These are phyloP conservation scores for Terrapene triunguis DNA, from an alignment of 2,113 vertebrate genomes.

Conservation along the genomic window DNA sequence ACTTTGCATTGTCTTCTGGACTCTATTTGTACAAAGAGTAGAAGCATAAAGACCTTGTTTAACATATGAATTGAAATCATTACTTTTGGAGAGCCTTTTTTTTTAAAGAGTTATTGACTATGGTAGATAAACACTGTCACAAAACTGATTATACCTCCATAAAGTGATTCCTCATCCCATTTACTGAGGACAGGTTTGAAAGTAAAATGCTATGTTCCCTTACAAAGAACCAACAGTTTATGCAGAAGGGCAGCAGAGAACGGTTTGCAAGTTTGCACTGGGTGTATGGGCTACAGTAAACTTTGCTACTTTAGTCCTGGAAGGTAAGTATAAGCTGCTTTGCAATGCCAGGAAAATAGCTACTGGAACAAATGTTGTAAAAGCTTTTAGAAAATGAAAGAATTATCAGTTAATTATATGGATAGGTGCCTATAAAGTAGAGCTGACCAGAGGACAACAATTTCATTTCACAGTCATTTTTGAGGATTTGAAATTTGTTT, in stretches of 20 bases:
- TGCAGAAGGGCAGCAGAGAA: conserved; percentile 18
- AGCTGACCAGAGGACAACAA: neutral
- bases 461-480: neutral
- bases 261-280: neutral
- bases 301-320: neutral
- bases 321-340: neutral
- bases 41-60: conserved; percentile 42
- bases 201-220: conserved; percentile 21
- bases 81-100: neutral
- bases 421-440: accelerated
- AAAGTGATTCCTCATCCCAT: conserved; percentile 44
- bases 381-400: conserved; percentile 8
- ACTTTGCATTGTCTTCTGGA: neutral
- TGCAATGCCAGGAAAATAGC: neutral
- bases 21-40: neutral
- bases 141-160: conserved; percentile 30
- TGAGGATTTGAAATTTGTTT: neutral
- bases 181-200: conserved; percentile 53
- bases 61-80: conserved; percentile 54
- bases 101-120: conserved; percentile 36
- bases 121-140: conserved; percentile 39
- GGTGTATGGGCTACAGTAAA: neutral
- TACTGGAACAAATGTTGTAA: neutral
- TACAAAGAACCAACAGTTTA: conserved; percentile 32
- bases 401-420: neutral